These are phyloP conservation scores for Sphinx pinastri DNA, from an alignment of 2,888 invertebrate genomes.

Conservation along the genomic window DNA sequence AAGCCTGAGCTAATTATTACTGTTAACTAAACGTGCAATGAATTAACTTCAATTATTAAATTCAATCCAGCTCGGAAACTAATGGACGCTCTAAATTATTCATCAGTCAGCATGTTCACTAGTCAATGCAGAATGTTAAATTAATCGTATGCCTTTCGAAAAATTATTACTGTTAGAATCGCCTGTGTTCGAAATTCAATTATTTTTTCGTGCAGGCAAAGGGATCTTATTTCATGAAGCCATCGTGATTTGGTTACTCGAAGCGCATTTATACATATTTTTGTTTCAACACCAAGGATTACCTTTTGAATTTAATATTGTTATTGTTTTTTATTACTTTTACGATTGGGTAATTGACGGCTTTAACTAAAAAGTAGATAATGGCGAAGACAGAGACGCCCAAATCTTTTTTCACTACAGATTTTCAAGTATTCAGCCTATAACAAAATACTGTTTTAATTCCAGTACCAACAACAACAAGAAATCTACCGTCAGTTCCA, in stretches of 20 bases:
- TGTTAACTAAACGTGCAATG: background rate
- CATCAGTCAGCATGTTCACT: background rate
- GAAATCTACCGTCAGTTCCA: constrained; percentile 65
- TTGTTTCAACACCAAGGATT: too few species aligned
- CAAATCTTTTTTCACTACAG: too few species aligned
- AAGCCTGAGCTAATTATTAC: background rate
- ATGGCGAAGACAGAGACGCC: too few species aligned
- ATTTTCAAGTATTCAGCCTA: background rate
- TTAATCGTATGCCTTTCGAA: background rate
- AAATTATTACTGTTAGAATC: background rate
- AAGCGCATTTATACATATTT: too few species aligned
- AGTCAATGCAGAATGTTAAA: background rate
- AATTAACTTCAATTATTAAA: constrained; percentile 10
- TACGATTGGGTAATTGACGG: too few species aligned
- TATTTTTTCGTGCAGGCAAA: too few species aligned
- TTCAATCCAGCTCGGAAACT: background rate
- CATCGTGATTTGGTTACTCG: too few species aligned
- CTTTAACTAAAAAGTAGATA: too few species aligned
- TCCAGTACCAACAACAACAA: constrained; percentile 71
- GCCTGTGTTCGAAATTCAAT: background rate
- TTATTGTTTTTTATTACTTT: too few species aligned
- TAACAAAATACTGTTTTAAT: constrained; percentile 9
- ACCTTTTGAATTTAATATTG: too few species aligned
- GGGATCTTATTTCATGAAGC: too few species aligned
- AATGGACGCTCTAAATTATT: background rate